Evolutionary conservation across 2,113 vertebrate genomes (phyloP).

Genomic region (Thunnus maccoyii): DNA sequence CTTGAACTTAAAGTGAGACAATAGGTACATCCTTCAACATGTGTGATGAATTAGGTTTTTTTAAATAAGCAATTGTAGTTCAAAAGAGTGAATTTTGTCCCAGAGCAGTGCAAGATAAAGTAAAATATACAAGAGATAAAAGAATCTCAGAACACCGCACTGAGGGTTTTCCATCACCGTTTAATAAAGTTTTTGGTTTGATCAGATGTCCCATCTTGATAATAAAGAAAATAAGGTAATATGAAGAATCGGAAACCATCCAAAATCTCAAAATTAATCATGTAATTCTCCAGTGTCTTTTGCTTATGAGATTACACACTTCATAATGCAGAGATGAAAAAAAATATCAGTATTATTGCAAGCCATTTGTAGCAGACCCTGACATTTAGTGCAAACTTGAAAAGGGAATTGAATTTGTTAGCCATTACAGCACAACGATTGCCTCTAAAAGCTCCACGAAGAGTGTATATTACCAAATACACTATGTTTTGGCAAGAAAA

Average conservation of each 20-base stretch:
- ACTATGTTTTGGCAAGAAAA: constrained; percentile 18
- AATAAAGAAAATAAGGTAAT: constrained; percentile 26
- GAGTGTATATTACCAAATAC: constrained; percentile 20
- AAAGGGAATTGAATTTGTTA: constrained; percentile 58
- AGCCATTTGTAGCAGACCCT: constrained; percentile 31
- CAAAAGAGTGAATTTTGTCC: constrained; percentile 10
- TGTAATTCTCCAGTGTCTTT: constrained; percentile 6
- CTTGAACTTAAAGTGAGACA: constrained; percentile 76
- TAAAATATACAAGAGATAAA: constrained; percentile 13
- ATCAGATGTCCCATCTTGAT: constrained; percentile 12
- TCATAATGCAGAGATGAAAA: constrained; percentile 13
- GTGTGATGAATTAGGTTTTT: constrained; percentile 54
- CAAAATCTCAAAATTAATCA: constrained; percentile 11
- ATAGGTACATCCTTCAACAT: constrained; percentile 76
- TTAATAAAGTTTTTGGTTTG: constrained; percentile 19
- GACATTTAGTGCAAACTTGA: constrained; percentile 36
- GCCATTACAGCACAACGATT: constrained; percentile 40
- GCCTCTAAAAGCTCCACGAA: constrained; percentile 25
- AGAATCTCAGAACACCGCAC: constrained; percentile 8
- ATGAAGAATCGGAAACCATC: constrained; percentile 27
- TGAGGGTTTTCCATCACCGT: constrained; percentile 10
- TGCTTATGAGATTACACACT: constrained; percentile 36
- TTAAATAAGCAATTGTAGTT: constrained; percentile 42
- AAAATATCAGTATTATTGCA: constrained; percentile 8
- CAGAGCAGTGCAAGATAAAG: constrained; percentile 20